These are phyloP conservation scores for Muscicapa comitata DNA, from an alignment of 2,797 vertebrate genomes.

Conservation along the genomic window DNA sequence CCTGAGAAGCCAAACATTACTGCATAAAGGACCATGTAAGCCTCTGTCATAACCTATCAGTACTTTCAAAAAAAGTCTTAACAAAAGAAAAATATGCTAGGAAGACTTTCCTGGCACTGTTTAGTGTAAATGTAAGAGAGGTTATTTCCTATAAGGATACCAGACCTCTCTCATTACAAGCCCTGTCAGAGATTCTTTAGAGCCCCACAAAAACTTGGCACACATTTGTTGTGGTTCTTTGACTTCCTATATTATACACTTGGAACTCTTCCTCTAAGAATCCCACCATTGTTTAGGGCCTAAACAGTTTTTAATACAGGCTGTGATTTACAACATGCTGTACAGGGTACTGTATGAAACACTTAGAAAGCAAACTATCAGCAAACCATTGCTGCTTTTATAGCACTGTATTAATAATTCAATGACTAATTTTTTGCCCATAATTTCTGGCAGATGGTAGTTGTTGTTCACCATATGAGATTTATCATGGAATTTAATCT, in stretches of 20 bases:
- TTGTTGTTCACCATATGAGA: neutral
- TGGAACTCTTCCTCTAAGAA: neutral
- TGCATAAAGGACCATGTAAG: neutral
- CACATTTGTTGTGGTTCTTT: neutral
- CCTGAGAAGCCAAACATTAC: neutral
- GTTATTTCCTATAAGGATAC: neutral
- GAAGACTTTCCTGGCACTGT: neutral
- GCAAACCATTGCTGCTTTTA: neutral
- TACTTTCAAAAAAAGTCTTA: neutral
- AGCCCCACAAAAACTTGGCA: neutral
- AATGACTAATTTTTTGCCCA: neutral
- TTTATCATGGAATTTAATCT: neutral
- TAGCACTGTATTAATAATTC: neutral
- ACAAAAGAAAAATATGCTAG: neutral
- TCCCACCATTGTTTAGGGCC: fast-evolving
- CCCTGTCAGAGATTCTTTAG: neutral
- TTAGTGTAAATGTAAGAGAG: neutral
- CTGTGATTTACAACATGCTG: neutral
- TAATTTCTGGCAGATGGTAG: neutral
- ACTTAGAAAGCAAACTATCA: neutral
- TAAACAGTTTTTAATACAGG: neutral
- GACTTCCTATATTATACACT: neutral
- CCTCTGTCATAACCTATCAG: neutral
- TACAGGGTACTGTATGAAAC: neutral
- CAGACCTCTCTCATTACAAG: neutral